Percentiles rank a stretch among this genome's conserved stretches.
phyloP scores from a whole-genome alignment of 2,888 invertebrate species.

The Platynereis dumerilii region DNA sequence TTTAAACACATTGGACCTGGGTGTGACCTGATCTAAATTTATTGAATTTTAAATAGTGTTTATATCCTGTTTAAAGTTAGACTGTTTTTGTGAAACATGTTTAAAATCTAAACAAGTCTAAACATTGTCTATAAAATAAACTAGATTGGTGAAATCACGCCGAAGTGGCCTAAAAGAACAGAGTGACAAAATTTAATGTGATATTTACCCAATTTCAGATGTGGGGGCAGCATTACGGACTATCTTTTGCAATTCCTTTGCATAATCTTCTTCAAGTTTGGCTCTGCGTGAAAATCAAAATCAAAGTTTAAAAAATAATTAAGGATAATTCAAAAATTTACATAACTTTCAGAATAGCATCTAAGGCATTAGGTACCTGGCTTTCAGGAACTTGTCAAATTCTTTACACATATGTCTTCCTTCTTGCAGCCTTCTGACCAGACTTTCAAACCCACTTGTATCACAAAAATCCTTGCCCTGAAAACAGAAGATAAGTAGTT shows the following conservation, averaged over 20 bases:
- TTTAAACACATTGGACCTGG: no score
- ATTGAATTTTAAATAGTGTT: no score
- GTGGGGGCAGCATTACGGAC: slow-evolving; percentile 11
- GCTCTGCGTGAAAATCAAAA: slow-evolving; percentile 17
- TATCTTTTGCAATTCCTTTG: slow-evolving; percentile 22
- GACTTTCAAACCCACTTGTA: slow-evolving; percentile 20
- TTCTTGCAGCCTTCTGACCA: slow-evolving; percentile 24
- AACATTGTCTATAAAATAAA: no score
- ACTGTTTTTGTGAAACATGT: no score
- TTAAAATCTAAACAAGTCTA: no score
- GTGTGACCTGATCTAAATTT: no score
- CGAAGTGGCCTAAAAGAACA: no score
- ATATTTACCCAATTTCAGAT: slow-evolving; percentile 29
- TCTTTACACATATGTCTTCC: slow-evolving; percentile 29
- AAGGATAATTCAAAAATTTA: background rate
- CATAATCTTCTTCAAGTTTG: slow-evolving; percentile 30
- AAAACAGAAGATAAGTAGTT: slow-evolving; percentile 6
- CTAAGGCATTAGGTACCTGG: slow-evolving; percentile 22
- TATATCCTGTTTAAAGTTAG: no score
- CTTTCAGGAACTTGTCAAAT: slow-evolving; percentile 28
- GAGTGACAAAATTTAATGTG: no score
- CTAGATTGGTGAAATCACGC: no score
- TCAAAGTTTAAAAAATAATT: background rate
- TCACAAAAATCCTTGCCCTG: slow-evolving; percentile 22
- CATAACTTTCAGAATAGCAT: no score